Percentiles rank a stretch among this genome's conserved stretches.
phyloP scores from a whole-genome alignment of 2,797 vertebrate genomes.

The Garrulus glandarius region DNA sequence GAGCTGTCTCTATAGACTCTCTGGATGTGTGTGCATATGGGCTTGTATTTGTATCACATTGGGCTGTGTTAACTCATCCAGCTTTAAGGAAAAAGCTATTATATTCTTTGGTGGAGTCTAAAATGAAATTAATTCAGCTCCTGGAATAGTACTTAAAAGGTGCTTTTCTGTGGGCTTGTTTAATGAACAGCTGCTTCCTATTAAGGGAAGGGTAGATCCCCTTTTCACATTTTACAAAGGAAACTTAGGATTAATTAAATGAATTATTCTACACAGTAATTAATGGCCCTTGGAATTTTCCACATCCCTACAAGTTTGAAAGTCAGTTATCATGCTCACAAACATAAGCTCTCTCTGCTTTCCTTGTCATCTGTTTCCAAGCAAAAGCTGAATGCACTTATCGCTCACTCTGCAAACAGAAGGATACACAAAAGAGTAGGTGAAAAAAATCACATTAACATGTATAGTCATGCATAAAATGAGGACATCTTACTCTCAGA shows the following conservation, averaged over 20 bases:
- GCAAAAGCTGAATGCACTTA: neutral
- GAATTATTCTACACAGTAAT: neutral
- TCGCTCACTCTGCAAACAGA: neutral
- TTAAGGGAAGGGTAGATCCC: neutral
- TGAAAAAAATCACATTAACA: neutral
- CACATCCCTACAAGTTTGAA: neutral
- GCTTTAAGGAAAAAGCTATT: neutral
- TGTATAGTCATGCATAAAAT: neutral
- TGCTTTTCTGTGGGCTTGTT: neutral
- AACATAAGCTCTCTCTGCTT: neutral
- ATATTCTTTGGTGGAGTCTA: neutral
- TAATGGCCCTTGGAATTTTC: conserved; percentile 2
- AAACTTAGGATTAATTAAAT: neutral
- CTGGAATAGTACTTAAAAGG: neutral
- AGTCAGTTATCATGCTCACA: neutral
- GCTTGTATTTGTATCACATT: neutral
- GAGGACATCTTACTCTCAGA: neutral
- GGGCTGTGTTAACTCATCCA: neutral
- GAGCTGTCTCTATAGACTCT: neutral
- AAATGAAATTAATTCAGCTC: neutral
- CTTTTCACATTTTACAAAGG: neutral
- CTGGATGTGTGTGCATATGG: neutral
- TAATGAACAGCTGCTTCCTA: conserved; percentile 16
- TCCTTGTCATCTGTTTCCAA: neutral
- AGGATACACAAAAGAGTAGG: neutral